Base-by-base conservation (phyloP, 2,888 invertebrate genomes). In the Phalera bucephala region DNA sequence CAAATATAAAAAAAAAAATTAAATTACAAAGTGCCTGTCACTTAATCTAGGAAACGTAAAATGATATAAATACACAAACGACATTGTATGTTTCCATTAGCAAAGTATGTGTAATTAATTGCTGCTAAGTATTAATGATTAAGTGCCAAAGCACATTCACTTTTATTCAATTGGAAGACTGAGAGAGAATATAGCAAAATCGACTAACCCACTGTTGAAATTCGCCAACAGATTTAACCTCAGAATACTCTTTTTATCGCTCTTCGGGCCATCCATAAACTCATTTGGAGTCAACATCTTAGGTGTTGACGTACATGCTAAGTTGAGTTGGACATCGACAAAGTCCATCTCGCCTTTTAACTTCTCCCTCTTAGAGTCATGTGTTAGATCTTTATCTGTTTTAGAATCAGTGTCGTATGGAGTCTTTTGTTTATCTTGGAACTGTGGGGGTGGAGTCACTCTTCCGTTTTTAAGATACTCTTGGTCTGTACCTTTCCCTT, bases 261-360 rank as follows among this genome's bases (percentile, higher is more conserved):
- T 80, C 34, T 53, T 75, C 44, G 69, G 59, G 11, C 68, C 67
- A 34, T 77, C 79, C 69, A 85, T 71, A 41, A 76, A 84, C 39
- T 89, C 86, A 35, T 81, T 72, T 15, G 90, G 86, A 30, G 83
- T 75, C 33, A 89, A 59, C 81, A 89, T 88, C 69, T 88, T 91
- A 31, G 90, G 90, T 22, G 90, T 91, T 0, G 90, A 91, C 1
- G 84, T 88, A 52, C 88, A 90, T 22, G 81, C 88, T 46, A 87
- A 52, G 50, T 88, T 82, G 44, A 90, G 61, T 39, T 89, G 88
- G 25, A 83, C 70, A 37, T 90, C 89, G 27, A 63, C 64, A 32
- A 89, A 89, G 47, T 84, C 75, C 31, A 80, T 52, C 31, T 79
- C 72, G 11, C 76, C 75, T 84, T 89, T 89, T 80, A 88, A 87